Evolutionary conservation across 1,140 invertebrate genomes (phyloP).

Genomic region (Brachionus rubens): DNA sequence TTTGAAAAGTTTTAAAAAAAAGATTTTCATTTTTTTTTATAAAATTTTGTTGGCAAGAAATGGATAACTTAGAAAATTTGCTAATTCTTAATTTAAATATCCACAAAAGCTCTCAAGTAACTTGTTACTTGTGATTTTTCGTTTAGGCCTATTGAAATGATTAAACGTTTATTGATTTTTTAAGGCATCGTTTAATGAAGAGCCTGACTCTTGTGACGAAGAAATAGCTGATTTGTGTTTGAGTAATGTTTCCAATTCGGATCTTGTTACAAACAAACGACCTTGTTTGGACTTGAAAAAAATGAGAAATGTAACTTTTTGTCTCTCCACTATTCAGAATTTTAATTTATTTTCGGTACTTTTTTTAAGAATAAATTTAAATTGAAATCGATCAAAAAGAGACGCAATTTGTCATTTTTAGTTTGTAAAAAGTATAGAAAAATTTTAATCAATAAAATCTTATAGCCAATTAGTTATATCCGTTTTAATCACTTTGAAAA

Average conservation of each 20-base stretch:
- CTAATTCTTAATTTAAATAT: slow-evolving; percentile 17
- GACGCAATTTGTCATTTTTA: too few relatives aligned
- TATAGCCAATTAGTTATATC: too few relatives aligned
- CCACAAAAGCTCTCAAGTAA: neutral
- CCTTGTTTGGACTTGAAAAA: slow-evolving; percentile 31
- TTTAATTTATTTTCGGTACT: neutral
- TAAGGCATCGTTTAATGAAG: too few relatives aligned
- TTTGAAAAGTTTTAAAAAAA: too few relatives aligned
- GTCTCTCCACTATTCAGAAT: neutral
- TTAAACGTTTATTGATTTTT: too few relatives aligned
- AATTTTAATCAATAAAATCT: too few relatives aligned
- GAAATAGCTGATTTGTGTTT: neutral
- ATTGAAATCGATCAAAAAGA: slow-evolving; percentile 30
- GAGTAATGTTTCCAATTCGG: too few relatives aligned
- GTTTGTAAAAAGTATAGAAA: too few relatives aligned
- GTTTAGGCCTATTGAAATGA: too few relatives aligned
- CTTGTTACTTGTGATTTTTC: neutral
- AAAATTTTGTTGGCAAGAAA: neutral
- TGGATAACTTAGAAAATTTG: slow-evolving; percentile 32
- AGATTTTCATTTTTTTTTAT: too few relatives aligned
- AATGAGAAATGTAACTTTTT: slow-evolving; percentile 41
- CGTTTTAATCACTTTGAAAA: slow-evolving; percentile 16
- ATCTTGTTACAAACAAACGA: neutral
- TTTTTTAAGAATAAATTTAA: neutral
- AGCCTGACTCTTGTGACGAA: slow-evolving; percentile 10